Base-by-base conservation (phyloP, 64 coral and sea anemone genomes). In the Stylophora pistillata region DNA sequence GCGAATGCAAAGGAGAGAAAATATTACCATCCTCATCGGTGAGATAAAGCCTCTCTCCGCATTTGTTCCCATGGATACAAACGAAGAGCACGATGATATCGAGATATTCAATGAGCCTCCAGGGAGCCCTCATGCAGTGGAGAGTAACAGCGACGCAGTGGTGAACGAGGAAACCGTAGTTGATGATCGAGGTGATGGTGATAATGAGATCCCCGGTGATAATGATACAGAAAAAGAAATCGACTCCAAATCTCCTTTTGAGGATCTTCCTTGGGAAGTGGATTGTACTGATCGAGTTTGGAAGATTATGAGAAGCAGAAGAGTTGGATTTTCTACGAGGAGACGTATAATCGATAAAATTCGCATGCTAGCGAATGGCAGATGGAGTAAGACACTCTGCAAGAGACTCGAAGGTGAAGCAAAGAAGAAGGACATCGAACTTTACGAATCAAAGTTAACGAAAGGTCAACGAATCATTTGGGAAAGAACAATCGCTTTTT, bases 251-350 rank as follows among this genome's bases (percentile, higher is more conserved):
- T 88, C 85, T 4, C 85, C 85, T 60, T 93, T 93, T 82, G 91
- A 93, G n/a, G 78, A 93, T 26, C 85, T 93, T 88, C 30, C 85
- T 1, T 93, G 91, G 91, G 91, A 93, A 93, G 91, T 93, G 9
- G 91, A 93, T 73, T 93, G 91, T 25, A 93, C 91, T 55, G 91
- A 93, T 62, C 47, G 57, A 65, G 84, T 93, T 21, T 93, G 91
- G 91, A 87, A 82, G 34, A 61, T 70, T 2, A 62, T 93, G 69
- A 62, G 71, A 62, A 88, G 74, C 55, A 88, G 54, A 81, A 88
- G 34, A 15, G 71, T 93, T 73, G 63, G 23, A 2, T 53, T 54
- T 11, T 52, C 79, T 17, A 81, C 58, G 31, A 77, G 87, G 29
- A 59, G 30, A 62, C 74, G 54, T 25, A 93, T 93, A 29, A 71